Evolutionary conservation across 2,797 vertebrate genomes (phyloP), one percentile per base, ranked within the genome.

Genomic region (Danionella dracula): DNA sequence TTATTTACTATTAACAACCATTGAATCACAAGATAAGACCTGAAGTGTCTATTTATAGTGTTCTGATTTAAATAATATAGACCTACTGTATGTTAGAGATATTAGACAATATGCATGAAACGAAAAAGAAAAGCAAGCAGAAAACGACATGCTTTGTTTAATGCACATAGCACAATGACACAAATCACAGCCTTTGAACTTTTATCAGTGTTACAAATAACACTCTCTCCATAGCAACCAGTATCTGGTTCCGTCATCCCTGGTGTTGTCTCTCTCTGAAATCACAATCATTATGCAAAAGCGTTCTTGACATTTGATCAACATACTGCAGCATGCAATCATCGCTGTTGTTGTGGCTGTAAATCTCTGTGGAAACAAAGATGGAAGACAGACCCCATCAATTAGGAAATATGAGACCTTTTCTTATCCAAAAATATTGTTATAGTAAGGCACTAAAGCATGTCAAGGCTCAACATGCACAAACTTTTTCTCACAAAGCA

Each of bases 241-340:
- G 1, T 1, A 19, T 45, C 40, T 65, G 8, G 38, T 13, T 45
- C 31, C 8, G 13, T 27, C 44, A 20, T 61, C 20, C 58, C 19
- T n/a, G 35, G 29, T 44, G 61, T 27, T 45, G 40, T 54, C 17
- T 49, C 62, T 44, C 16, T 23, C 38, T 27, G 12, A 65, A 54
- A 45, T 37, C 40, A 44, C 29, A 44, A 45, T 45, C 40, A 9
- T 27, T 17, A 38, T 34, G 40, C 4, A 29, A 34, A 37, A 42
- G 40, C 10, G 6, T 37, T 34, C 49, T 54, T 65, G 62, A 65
- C 62, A 54, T 65, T 65, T 65, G 49, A 65, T 65, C 62, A 65
- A 35, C 62, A 65, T 65, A 44, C 23, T 65, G 50, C 29, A 45
- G 40, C 29, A 16, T 65, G 13, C 23, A 65, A 65, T 65, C 50